Evolutionary conservation across 2,888 invertebrate species (phyloP).

Genomic region (Argyresthia albistria): DNA sequence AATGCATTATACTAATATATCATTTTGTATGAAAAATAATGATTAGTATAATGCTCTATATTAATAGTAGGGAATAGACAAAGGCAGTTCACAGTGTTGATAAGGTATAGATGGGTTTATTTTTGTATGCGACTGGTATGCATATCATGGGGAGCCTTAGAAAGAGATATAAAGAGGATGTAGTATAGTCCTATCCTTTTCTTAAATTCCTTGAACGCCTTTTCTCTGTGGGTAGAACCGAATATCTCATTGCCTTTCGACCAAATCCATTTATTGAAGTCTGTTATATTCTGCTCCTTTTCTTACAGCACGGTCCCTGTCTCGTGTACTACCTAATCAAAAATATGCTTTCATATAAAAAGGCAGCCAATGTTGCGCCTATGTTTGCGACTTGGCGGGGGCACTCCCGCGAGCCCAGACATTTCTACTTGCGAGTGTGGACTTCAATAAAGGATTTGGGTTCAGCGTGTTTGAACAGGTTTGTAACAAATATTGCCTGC

Average conservation of each 20-base stretch:
- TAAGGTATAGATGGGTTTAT: constrained; percentile 55
- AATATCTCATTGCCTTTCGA: constrained; percentile 43
- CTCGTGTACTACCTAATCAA: too few relatives aligned
- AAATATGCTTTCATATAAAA: too few relatives aligned
- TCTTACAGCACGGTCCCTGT: not conserved
- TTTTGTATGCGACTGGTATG: constrained; percentile 61
- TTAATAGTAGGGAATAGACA: not conserved
- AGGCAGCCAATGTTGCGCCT: too few relatives aligned
- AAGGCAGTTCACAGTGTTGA: constrained; percentile 26
- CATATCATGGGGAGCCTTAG: constrained; percentile 66
- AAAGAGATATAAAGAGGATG: constrained; percentile 17
- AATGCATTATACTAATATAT: constrained; percentile 13
- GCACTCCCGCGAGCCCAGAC: too few relatives aligned
- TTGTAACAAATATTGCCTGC: too few relatives aligned
- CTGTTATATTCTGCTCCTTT: not conserved
- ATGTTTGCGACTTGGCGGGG: too few relatives aligned
- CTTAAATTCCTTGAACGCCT: constrained; percentile 5
- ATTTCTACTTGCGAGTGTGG: too few relatives aligned
- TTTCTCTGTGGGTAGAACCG: constrained; percentile 10
- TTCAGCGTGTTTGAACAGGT: too few relatives aligned
- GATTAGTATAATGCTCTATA: too few relatives aligned
- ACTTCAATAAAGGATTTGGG: too few relatives aligned
- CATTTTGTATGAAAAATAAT: constrained; percentile 6
- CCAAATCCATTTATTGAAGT: too few relatives aligned
- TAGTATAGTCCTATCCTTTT: constrained; percentile 1